Conservation (phyloP, 2,888 invertebrate species). For the Melangyna quadrimaculata region DNA sequence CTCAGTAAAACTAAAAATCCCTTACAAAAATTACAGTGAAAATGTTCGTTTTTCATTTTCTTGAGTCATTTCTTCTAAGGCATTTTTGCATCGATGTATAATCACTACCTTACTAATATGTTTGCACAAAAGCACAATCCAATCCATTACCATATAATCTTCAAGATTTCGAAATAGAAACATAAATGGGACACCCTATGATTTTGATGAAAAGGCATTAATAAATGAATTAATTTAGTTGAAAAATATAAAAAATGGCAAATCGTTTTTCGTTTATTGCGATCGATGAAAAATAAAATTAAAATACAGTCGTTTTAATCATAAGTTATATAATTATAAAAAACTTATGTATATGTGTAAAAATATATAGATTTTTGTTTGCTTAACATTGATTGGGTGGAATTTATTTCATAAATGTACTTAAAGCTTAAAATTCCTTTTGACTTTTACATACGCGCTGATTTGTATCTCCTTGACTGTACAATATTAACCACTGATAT, state of each 20-base stretch:
- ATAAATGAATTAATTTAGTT: neutral
- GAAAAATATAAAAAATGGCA: conserved; percentile 44
- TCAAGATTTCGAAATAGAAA: too few relatives aligned
- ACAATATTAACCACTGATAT: conserved; percentile 83
- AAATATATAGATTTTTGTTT: neutral
- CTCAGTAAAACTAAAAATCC: too few relatives aligned
- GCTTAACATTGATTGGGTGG: conserved; percentile 51
- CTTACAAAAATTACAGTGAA: too few relatives aligned
- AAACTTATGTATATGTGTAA: neutral
- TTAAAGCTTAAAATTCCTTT: conserved; percentile 8
- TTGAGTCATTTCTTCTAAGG: too few relatives aligned
- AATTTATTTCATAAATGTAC: conserved; percentile 26
- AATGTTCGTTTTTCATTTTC: too few relatives aligned
- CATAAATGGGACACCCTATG: too few relatives aligned
- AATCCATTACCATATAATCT: too few relatives aligned
- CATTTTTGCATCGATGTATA: too few relatives aligned
- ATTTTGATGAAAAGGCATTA: too few relatives aligned
- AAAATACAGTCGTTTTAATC: neutral
- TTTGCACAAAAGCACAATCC: too few relatives aligned
- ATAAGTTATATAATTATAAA: neutral
- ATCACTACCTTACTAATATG: too few relatives aligned
- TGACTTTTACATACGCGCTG: conserved; percentile 76
- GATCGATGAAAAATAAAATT: neutral
- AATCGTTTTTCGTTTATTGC: conserved; percentile 31
- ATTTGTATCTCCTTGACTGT: conserved; percentile 81